Conservation (phyloP, 2,113 vertebrate species). For the Burhinus bistriatus region DNA sequence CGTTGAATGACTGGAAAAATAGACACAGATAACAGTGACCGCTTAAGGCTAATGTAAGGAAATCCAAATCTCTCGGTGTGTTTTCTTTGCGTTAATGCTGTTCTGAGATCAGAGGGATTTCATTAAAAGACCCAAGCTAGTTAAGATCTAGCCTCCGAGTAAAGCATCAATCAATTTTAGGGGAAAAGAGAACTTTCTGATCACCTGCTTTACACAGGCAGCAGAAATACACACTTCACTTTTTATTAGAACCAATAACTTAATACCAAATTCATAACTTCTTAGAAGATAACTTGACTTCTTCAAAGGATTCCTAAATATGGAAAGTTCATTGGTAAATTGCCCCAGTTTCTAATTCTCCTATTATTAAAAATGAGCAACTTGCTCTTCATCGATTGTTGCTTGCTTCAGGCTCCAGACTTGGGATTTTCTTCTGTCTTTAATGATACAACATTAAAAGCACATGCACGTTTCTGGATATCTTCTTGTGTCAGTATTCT, state of each 20-base stretch:
- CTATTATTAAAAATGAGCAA: background rate
- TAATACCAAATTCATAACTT: background rate
- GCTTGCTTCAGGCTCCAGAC: background rate
- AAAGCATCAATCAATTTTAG: background rate
- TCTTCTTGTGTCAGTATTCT: background rate
- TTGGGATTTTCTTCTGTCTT: background rate
- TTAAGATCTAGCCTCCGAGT: background rate
- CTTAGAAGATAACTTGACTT: background rate
- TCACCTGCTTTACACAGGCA: background rate
- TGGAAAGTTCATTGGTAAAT: background rate
- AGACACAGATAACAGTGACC: background rate
- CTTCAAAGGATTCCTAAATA: background rate
- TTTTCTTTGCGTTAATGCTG: background rate
- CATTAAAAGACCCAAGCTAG: background rate
- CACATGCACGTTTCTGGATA: background rate
- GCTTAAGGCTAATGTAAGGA: background rate
- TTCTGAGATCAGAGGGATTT: conserved; percentile 10
- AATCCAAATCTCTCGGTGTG: background rate
- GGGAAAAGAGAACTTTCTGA: background rate
- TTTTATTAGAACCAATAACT: background rate
- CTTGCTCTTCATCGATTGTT: background rate
- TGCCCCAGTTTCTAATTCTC: background rate
- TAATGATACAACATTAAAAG: background rate
- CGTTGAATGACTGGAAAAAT: background rate
- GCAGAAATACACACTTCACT: background rate